Base-by-base conservation (phyloP, 2,797 vertebrate species). In the Pantherophis alleghaniensis region DNA sequence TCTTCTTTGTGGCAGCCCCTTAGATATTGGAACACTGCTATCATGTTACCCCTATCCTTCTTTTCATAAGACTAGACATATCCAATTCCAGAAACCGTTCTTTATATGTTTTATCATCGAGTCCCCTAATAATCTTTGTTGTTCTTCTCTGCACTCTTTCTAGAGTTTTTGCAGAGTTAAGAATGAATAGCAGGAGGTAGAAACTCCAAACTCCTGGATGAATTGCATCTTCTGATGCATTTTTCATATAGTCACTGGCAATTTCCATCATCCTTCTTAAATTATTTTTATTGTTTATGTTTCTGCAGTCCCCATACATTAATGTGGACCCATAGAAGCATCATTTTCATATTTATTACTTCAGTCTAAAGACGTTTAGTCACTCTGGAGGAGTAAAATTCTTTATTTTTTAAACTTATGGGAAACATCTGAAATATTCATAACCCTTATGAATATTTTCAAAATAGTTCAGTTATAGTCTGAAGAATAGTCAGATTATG, bases 291-390 rank as follows among this genome's bases (percentile, higher is more conserved):
- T 32, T 86, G n/a, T 57, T 88, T 88, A 0, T 42, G 79, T 7
- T 55, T 57, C 0, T 86, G 32, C 89, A 12, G 5, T 28, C 86
- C 2, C 24, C 51, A 91, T 69, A 55, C 12, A 24, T 66, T 87
- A 74, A 11, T 18, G 3, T 91, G 37, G 37, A 47, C 18, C 20
- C n/a, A 57, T 16, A 74, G 42, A 28, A 89, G 22, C 69, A 74
- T 74, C 69, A 59, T 47, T 87, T 56, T 69, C 53, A 7, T 74
- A 13, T 59, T 87, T 89, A 66, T 28, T 22, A 18, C 4, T 22
- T 74, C 2, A 26, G 57, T 56, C 28, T 91, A 53, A 51, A 91
- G 91, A 18, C 53, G 61, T 90, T 93, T 89, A 51, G 66, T 92
- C 59, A 0, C 42, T 93, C 0, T 24, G 10, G n/a, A 13, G 69